Evolutionary conservation across 2,113 vertebrate species (phyloP).

Genomic region (Leuciscus idus): DNA sequence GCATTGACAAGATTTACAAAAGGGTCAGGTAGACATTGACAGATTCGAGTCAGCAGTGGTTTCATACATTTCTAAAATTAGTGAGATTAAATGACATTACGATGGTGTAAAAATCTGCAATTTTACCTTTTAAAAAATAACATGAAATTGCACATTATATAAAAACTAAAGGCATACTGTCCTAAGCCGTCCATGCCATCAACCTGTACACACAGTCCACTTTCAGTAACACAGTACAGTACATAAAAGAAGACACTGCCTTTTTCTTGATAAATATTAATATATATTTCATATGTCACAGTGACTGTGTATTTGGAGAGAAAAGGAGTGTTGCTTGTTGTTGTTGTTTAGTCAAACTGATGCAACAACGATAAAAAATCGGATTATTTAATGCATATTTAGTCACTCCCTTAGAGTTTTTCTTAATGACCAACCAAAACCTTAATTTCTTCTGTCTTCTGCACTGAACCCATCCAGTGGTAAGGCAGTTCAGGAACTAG

Average conservation of each 20-base stretch:
- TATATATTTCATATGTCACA: conserved; percentile 14
- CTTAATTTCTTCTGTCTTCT: not conserved
- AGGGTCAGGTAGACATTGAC: conserved; percentile 29
- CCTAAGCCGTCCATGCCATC: conserved; percentile 10
- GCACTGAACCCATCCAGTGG: conserved; percentile 35
- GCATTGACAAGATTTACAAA: conserved; percentile 40
- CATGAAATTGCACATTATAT: conserved; percentile 49
- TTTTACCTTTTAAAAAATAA: conserved; percentile 22
- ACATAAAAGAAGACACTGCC: conserved; percentile 1
- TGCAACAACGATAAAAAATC: not conserved
- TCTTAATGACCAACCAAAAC: conserved; percentile 23
- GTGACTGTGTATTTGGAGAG: conserved; percentile 24
- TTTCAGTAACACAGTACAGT: conserved; percentile 13
- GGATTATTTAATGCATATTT: conserved; percentile 24
- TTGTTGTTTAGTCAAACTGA: not conserved
- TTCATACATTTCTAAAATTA: conserved; percentile 39
- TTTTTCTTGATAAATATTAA: conserved; percentile 23
- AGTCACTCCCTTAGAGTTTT: conserved; percentile 6
- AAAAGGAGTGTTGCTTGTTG: conserved; percentile 8
- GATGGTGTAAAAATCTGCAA: conserved; percentile 40
- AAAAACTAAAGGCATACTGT: conserved; percentile 46
- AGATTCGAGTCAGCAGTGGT: conserved; percentile 40
- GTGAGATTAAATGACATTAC: conserved; percentile 46
- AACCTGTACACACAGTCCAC: conserved; percentile 9
- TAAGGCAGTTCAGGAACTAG: conserved; percentile 26